Base-by-base conservation (phyloP, 2,888 invertebrate genomes). In the Tetanocera ferruginea region DNA sequence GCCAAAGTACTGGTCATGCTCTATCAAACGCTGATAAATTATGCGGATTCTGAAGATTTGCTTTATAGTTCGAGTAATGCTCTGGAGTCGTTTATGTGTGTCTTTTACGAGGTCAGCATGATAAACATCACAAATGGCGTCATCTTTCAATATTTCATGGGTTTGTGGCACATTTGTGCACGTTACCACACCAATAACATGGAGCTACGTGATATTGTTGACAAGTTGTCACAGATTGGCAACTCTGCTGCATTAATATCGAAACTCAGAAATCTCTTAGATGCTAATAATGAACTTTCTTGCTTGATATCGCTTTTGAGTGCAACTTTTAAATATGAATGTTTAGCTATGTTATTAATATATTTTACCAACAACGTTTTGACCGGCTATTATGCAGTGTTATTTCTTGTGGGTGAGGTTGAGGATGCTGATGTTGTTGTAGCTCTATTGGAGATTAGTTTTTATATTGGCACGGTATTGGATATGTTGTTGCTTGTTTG, bases 401-500 rank as follows among this genome's bases (percentile, higher is more conserved):
- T 60, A 8, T 60, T 60, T 19, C 3, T 8, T 9, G 23, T 25
- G 25, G 28, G 25, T 11, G 28, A 60, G 57, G 11, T 37, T n/a
- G 5, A 37, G 28, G 5, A 0, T 19, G 23, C 1, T 19, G 37
- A 19, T 8, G 19, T 31, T 23, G 3, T 11, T 23, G 9, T 19
- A 34, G 4, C 11, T 34, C 9, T 34, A 8, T 11, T 43, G 2
- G 17, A 14, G 19, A 2, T 37, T 4, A 23, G 5, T 9, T 67
- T 2, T 8, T 67, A 23, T 37, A 11, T 37, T 37, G 37, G 11
- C 14, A n/a, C 19, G 9, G 23, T 19, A 23, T 23, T 67, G 8
- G 67, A 67, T 14, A 67, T 67, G 67, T 67, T 34, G 31, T 9
- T 67, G 19, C 37, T 67, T 37, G 67, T 34, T 23, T 67, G 14